Percentiles rank a stretch among this genome's conserved stretches.
Conservation (phyloP, 1,140 invertebrate species). For the Drosophila athabasca region DNA sequence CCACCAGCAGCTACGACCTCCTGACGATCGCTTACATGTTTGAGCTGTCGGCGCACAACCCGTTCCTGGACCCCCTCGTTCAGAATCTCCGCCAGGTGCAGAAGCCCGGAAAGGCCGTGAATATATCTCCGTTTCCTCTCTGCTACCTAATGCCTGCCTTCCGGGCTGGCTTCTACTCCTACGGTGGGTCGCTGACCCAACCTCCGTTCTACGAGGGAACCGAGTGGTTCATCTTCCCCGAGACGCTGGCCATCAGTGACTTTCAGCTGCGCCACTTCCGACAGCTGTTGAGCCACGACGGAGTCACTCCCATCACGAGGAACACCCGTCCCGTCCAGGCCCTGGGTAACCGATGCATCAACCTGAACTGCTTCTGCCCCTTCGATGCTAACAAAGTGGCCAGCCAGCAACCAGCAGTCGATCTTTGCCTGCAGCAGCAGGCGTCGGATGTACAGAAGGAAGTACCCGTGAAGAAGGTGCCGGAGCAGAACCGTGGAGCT, state of each 20-base stretch:
- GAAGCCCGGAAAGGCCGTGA: constrained; percentile 72
- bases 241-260: constrained; percentile 88
- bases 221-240: constrained; percentile 92
- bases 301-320: constrained; percentile 73
- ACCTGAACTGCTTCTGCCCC: constrained; percentile 72
- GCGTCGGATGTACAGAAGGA: constrained; percentile 17
- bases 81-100: constrained; percentile 83
- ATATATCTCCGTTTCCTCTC: constrained; percentile 85
- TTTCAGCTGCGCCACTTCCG: constrained; percentile 84
- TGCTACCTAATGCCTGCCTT: constrained; percentile 85
- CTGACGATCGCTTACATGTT: constrained; percentile 77
- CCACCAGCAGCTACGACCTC: constrained; percentile 72
- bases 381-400: constrained; percentile 53
- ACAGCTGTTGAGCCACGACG: constrained; percentile 82
- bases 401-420: constrained; percentile 28
- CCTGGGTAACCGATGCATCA: constrained; percentile 74
- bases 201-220: constrained; percentile 93
- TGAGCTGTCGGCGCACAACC: constrained; percentile 84
- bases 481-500: constrained; percentile 1
- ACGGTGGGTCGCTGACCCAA: constrained; percentile 92
- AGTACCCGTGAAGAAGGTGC: constrained; percentile 16
- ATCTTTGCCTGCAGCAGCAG: constrained; percentile 45
- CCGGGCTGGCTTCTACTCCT: constrained; percentile 87
- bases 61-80: constrained; percentile 85
- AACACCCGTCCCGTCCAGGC: constrained; percentile 85